Evolutionary conservation across 2,797 vertebrate genomes (phyloP), one percentile per base, ranked within the genome.

Genomic region (Psittacula echo): DNA sequence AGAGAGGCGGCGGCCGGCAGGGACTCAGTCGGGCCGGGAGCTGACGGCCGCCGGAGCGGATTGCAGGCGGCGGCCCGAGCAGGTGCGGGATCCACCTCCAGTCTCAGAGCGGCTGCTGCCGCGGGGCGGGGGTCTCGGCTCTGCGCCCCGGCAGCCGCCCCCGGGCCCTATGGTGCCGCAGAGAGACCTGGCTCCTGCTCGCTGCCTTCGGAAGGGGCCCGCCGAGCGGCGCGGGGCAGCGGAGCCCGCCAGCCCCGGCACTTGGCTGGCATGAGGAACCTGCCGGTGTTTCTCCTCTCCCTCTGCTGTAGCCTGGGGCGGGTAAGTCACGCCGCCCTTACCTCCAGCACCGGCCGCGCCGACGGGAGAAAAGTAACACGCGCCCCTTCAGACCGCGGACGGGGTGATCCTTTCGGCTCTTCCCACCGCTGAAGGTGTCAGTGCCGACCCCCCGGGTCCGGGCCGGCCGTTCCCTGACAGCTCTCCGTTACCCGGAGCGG

Each of bases 221-320:
- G 94, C 68, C 54, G 68, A 67, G 72, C 79, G 76, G 48, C 79
- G 68, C 82, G 67, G 81, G 51, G 66, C 72, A 62, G 81, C 67
- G 64, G 42, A 72, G 34, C 90, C 32, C 62, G 66, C 67, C 78
- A 42, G 68, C 71, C 22, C 44, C 58, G 58, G 53, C 65, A 3
- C 68, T 34, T 13, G 81, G 86, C 66, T 20, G 94, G 93, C 81
- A 97, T 97, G 96, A 87, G 65, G 82, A 72, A 42, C 81, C 85
- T 91, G 87, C 85, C 77, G 67, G 27, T 97, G 78, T 82, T 97
- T 48, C 91, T 97, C 54, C 80, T 97, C 65, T 95, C 94, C 54
- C 91, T 97, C 90, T 96, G 97, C 97, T 97, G 94, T 41, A 96
- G 86, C 80, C 90, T 95, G 56, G n/a, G 26, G 21, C 92, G 47